Percentiles rank a stretch among this genome's conserved stretches.
These are phyloP conservation scores for Tachysurus vachellii DNA, from an alignment of 2,113 vertebrate species.

Conservation along the genomic window DNA sequence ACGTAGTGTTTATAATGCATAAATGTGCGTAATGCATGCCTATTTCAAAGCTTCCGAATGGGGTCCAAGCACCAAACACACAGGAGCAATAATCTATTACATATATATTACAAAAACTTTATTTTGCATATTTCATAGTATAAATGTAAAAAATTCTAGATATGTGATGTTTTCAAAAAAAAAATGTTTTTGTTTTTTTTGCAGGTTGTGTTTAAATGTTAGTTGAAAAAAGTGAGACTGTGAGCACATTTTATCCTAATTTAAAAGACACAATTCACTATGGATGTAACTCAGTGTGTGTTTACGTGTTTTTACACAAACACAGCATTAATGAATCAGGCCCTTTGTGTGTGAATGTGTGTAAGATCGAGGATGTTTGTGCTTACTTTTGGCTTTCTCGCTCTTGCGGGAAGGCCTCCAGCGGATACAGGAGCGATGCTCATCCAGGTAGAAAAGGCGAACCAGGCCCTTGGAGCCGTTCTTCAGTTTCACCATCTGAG, in stretches of 20 bases:
- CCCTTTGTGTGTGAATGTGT: neutral
- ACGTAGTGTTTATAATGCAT: too few species aligned
- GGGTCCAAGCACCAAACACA: neutral
- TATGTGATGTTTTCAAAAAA: neutral
- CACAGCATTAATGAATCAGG: neutral
- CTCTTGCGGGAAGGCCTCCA: conserved; percentile 97
- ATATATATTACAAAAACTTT: too few species aligned
- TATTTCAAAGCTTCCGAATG: neutral
- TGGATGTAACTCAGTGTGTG: neutral
- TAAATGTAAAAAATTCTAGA: neutral
- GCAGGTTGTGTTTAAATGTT: neutral
- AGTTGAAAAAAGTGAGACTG: neutral
- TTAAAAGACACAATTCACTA: neutral
- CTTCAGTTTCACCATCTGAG: conserved; percentile 99
- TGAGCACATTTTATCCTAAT: neutral
- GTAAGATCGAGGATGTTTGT: neutral
- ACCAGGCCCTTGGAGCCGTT: conserved; percentile 92
- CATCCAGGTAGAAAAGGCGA: conserved; percentile 97
- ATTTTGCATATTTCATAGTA: neutral
- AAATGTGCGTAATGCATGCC: too few species aligned
- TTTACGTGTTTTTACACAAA: neutral
- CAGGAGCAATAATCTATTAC: neutral
- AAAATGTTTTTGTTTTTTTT: neutral
- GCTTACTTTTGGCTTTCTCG: conserved; percentile 96
- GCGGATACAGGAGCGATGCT: conserved; percentile 92